Base-by-base conservation (phyloP, 1,140 invertebrate genomes). In the Temnothorax curvispinosus region DNA sequence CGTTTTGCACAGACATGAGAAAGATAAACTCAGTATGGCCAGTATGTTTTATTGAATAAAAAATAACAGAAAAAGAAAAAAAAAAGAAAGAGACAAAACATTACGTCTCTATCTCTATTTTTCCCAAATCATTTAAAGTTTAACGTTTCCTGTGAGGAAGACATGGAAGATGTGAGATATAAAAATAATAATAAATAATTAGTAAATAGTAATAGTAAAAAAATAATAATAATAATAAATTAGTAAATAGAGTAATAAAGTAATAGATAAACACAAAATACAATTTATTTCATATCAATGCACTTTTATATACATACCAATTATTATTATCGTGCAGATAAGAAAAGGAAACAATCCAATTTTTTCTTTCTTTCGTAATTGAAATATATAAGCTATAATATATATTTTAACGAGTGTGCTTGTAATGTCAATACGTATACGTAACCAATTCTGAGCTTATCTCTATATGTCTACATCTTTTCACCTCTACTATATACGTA, bases 401-500 rank as follows among this genome's bases (percentile, higher is more conserved):
- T 15, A 52, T 18, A 9, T 21, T 15, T 38, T 8, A 71, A 32
- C n/a, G 9, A 32, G 1, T 35, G 5, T 18, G 47, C 21, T 71
- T 56, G 35, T 41, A 74, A 72, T 72, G 47, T 3, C 8, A 72
- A 52, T 32, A 72, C 1, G 27, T 38, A 74, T 54, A 15, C 32
- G 3, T 50, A 74, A 21, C 3, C 3, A 60, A 75, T 75, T 15
- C 1, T 7, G 1, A 44, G 21, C 35, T 38, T 75, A 75, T 64
- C 75, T 77, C 41, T 27, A 38, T 5, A 27, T 44, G 32, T 60
- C 62, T 56, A 69, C 8, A 11, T 82, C 67, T 58, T 54, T 76
- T 69, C 8, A 60, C 35, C 27, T 72, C 56, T 75, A 78, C 21
- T 13, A 27, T 44, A 52, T 32, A 69, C 35, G 81, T 76, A 76